Evolutionary conservation across 2,888 invertebrate species (phyloP), one percentile per base, ranked within the genome.

Genomic region (Drosophila parthenogenetica): DNA sequence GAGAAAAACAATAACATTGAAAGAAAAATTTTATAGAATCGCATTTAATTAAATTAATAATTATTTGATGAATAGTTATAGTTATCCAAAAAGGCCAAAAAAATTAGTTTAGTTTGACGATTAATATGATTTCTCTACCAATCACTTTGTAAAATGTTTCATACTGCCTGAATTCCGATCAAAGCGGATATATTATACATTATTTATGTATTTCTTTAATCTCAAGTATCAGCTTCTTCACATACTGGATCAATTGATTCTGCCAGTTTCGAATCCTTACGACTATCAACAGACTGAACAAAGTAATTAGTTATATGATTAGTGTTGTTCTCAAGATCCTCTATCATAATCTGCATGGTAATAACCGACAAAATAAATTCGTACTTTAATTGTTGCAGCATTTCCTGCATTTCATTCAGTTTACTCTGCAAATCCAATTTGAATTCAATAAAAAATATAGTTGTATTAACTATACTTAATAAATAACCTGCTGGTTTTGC

Each of bases 401-500:
- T 22, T 11, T 40, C 11, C n/a, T 32, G 25, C 0, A 59, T 37
- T 8, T 5, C 2, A 10, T 1, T 0, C 2, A 40, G 8, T 1
- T 16, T 17, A 2, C n/a, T 2, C 73, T 64, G 32, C 3, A 50
- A 59, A 37, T 50, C n/a, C 16, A 42, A 42, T 7, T 7, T 37
- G 32, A 1, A 32, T 17, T 7, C 4, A 16, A 10, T 35, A 2
- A 57, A 35, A 3, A 2, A 8, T 29, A 8, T 29, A 8, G 2
- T 8, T 8, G 2, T 29, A 8, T 29, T 8, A 29, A 29, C 16
- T 10, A 2, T 45, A 1, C 0, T 32, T 29, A 29, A 13, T n/a
- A 25, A 13, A 8, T 25, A 10, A 72, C 70, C 54, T 59, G 39
- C 16, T 71, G 16, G 1, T n/a, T 7, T 35, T 19, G 35, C 49